phyloP scores from a whole-genome alignment of 2,888 invertebrate genomes.

The Latheticus oryzae region DNA sequence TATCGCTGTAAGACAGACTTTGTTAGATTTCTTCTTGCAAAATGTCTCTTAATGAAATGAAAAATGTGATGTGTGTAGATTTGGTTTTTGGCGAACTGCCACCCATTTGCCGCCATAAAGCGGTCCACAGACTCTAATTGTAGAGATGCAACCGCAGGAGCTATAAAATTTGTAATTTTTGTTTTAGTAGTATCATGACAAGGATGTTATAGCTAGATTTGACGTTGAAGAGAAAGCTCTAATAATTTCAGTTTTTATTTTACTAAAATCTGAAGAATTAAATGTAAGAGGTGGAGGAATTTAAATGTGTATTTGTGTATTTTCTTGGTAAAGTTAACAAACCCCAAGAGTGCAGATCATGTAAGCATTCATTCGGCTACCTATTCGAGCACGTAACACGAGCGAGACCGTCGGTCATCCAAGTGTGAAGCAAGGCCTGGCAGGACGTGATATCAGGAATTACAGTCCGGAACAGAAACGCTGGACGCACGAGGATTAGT shows the following conservation, averaged over 20 bases:
- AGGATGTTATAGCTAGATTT: no score
- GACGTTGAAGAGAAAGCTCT: no score
- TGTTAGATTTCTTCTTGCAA: no score
- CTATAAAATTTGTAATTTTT: no score
- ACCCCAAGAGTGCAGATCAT: constrained; percentile 40
- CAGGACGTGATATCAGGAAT: constrained; percentile 65
- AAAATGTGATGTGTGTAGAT: constrained; percentile 11
- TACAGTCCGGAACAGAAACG: constrained; percentile 64
- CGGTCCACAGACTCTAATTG: constrained; percentile 9
- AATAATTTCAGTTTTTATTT: no score
- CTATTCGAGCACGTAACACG: constrained; percentile 58
- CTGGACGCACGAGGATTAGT: constrained; percentile 63
- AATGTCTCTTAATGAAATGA: no score
- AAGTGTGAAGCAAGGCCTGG: constrained; percentile 62
- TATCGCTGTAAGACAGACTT: no score
- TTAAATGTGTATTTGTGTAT: no score
- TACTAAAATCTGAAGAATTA: no score
- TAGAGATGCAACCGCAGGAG: constrained; percentile 3
- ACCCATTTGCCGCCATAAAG: constrained; percentile 10
- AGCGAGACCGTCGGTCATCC: constrained; percentile 56
- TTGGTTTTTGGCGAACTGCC: constrained; percentile 13
- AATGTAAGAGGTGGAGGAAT: no score
- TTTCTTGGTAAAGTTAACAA: no score
- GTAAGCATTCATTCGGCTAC: constrained; percentile 51
- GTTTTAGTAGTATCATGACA: no score